A percentile compares a stretch with the other conserved stretches of the same genome.
Evolutionary conservation across 2,888 invertebrate species (phyloP).

Genomic region (Rhamphomyia laevipes): DNA sequence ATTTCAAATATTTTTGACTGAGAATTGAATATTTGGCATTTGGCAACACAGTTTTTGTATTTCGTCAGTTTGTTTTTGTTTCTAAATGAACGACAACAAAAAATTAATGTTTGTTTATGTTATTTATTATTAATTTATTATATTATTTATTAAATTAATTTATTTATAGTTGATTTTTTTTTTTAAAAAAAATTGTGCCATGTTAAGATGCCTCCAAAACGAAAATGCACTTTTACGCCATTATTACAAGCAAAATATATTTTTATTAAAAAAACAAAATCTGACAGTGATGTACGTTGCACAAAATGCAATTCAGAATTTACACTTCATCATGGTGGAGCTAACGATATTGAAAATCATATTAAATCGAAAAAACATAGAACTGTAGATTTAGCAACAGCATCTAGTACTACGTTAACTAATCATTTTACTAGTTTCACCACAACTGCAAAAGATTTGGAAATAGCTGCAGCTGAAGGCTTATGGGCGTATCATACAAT

Average conservation of each 20-base stretch:
- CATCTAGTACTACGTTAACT: slow-evolving; percentile 11
- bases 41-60: no score
- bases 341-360: slow-evolving; percentile 16
- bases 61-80: no score
- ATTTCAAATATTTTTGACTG: no score
- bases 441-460: slow-evolving; percentile 15
- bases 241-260: slow-evolving; percentile 16
- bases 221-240: slow-evolving; percentile 15
- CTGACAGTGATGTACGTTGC: slow-evolving; percentile 10
- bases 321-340: slow-evolving; percentile 13
- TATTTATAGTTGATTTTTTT: no score
- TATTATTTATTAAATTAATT: no score
- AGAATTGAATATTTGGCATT: no score
- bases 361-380: slow-evolving; percentile 16
- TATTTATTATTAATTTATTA: no score
- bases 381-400: slow-evolving; percentile 11
- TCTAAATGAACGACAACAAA: no score
- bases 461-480: slow-evolving; percentile 12
- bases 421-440: slow-evolving; percentile 5
- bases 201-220: slow-evolving; percentile 6
- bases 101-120: no score
- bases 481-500: slow-evolving; percentile 11
- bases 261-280: slow-evolving; percentile 16
- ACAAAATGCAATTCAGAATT: slow-evolving; percentile 12
- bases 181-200: no score